These are phyloP conservation scores for Gastracanthus pulcherrimus DNA, from an alignment of 2,888 invertebrate species.

Conservation along the genomic window DNA sequence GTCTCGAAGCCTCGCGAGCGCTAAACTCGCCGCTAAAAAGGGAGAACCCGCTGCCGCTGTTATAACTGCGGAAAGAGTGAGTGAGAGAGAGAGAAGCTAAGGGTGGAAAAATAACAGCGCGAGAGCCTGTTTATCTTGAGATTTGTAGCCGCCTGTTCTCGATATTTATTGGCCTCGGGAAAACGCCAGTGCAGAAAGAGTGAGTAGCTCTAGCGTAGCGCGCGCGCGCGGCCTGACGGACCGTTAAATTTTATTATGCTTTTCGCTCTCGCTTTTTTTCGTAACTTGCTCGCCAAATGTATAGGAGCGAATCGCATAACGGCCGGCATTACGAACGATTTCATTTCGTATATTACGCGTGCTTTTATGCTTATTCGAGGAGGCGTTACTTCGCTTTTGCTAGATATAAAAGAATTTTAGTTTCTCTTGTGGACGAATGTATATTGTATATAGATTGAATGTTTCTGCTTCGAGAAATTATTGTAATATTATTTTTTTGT, in stretches of 20 bases:
- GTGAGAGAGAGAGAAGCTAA: slow-evolving; percentile 60
- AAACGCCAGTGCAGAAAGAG: slow-evolving; percentile 30
- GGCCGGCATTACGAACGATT: slow-evolving; percentile 52
- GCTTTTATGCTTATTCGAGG: slow-evolving; percentile 52
- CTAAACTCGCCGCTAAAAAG: slow-evolving; percentile 43
- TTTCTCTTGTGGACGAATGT: neutral
- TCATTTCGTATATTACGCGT: slow-evolving; percentile 54
- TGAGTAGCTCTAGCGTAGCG: slow-evolving; percentile 22
- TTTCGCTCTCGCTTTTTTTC: slow-evolving; percentile 58
- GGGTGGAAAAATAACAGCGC: slow-evolving; percentile 69
- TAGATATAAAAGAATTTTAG: neutral
- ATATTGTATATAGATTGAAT: too few relatives aligned
- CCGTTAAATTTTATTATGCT: slow-evolving; percentile 74
- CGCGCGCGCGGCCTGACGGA: slow-evolving; percentile 64
- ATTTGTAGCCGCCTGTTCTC: slow-evolving; percentile 72
- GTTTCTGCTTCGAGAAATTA: too few relatives aligned
- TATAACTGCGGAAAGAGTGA: slow-evolving; percentile 59
- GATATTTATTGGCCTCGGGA: slow-evolving; percentile 70
- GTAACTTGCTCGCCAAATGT: neutral
- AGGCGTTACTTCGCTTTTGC: slow-evolving; percentile 18
- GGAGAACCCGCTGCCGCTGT: slow-evolving; percentile 41
- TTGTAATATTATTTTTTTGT: too few relatives aligned
- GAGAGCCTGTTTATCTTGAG: slow-evolving; percentile 73
- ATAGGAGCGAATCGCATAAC: slow-evolving; percentile 20
- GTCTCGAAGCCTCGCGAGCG: slow-evolving; percentile 41